Conservation (phyloP, 1,140 invertebrate species). For the Bradysia coprophila region DNA sequence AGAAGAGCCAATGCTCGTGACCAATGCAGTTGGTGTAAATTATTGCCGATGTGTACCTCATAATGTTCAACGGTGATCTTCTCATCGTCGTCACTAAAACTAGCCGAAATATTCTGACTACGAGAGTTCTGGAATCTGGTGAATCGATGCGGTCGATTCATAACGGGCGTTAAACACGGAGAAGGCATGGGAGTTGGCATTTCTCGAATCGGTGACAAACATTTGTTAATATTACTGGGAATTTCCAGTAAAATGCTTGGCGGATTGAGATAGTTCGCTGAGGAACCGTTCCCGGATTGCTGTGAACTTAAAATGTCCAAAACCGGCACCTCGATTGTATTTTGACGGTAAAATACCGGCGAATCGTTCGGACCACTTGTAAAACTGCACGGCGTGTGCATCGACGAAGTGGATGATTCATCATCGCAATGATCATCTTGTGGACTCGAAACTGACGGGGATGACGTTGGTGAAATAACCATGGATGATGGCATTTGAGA, state of each 20-base stretch:
- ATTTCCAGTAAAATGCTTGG: constrained; percentile 52
- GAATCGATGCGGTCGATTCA: constrained; percentile 18
- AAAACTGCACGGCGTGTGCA: constrained; percentile 32
- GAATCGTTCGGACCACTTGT: constrained; percentile 33
- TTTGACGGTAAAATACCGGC: constrained; percentile 24
- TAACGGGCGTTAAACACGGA: constrained; percentile 44
- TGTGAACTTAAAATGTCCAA: constrained; percentile 42
- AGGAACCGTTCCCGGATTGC: constrained; percentile 20
- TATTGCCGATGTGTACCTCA: too few species aligned
- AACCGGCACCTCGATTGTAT: constrained; percentile 41
- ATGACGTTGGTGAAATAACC: constrained; percentile 36
- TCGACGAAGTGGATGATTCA: constrained; percentile 36
- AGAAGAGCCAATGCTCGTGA: too few species aligned
- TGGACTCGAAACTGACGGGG: constrained; percentile 43
- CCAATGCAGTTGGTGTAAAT: too few species aligned
- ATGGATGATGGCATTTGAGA: constrained; percentile 29
- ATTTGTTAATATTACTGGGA: constrained; percentile 45
- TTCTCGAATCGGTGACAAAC: constrained; percentile 52
- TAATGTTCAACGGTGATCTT: neutral
- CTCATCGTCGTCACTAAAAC: constrained; percentile 14
- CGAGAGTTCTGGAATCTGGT: neutral
- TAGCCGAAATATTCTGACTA: constrained; percentile 11
- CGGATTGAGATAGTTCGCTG: constrained; percentile 37
- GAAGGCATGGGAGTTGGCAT: constrained; percentile 48
- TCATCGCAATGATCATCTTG: constrained; percentile 42